Percentiles rank a stretch among this genome's conserved stretches.
Evolutionary conservation across 2,888 invertebrate species (phyloP).

Genomic region (Eretmocerus hayati): DNA sequence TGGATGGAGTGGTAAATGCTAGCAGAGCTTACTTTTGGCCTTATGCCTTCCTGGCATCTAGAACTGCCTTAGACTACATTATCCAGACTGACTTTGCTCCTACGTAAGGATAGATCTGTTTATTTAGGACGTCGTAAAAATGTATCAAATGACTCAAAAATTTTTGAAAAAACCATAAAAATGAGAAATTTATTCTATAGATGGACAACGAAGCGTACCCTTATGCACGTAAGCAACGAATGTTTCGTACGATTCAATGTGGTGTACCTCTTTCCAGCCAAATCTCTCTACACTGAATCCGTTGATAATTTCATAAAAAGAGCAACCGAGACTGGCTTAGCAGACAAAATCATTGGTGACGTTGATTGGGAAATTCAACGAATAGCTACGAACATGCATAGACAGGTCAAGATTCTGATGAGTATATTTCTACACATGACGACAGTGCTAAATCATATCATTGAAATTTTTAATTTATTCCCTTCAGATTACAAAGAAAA

Average conservation of each 20-base stretch:
- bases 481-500: constrained; percentile 49
- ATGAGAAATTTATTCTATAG: constrained; percentile 13
- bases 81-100: constrained; percentile 65
- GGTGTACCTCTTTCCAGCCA: constrained; percentile 57
- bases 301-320: constrained; percentile 57
- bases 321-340: constrained; percentile 61
- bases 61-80: constrained; percentile 64
- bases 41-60: constrained; percentile 70
- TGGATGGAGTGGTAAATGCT: constrained; percentile 65
- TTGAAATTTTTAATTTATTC: too few species aligned
- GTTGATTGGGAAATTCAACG: constrained; percentile 68
- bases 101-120: too few species aligned
- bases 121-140: too few species aligned
- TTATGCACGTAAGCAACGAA: constrained; percentile 65
- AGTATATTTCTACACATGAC: too few species aligned
- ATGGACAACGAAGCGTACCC: constrained; percentile 54
- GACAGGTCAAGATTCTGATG: constrained; percentile 62
- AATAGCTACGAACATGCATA: constrained; percentile 54
- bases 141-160: too few species aligned
- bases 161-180: too few species aligned
- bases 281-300: constrained; percentile 58
- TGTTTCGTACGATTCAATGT: constrained; percentile 70
- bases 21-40: constrained; percentile 72
- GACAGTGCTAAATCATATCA: not conserved
- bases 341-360: constrained; percentile 61